Base-by-base conservation (phyloP, 1,140 invertebrate genomes). In the Eriocheir sinensis region DNA sequence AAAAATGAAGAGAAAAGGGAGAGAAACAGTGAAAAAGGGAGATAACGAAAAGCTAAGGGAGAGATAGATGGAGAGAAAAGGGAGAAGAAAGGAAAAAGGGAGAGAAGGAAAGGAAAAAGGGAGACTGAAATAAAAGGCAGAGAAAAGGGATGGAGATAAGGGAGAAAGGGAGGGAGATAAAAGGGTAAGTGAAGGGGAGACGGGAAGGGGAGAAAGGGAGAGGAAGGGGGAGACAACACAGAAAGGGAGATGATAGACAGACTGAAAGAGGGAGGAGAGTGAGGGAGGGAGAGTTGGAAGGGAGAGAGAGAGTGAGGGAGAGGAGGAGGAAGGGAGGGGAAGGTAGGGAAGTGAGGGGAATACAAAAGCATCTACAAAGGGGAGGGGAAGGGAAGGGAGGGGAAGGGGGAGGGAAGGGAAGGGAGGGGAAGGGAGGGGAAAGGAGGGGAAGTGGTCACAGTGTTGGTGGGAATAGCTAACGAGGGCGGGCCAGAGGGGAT, bases 131-230 rank as follows among this genome's bases (percentile, higher is more conserved):
- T 21, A 1, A n/a, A 72, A n/a, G n/a, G 3, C 0, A n/a, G n/a
- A n/a, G 6, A n/a, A n/a, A 21, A 72, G 60, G 6, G 60, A n/a
- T 21, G n/a, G 27, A 72, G 60, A 72, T n/a, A n/a, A 72, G 60
- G n/a, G 60, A 72, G 60, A 72, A n/a, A 72, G 60, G n/a, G 60
- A 72, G 60, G n/a, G 60, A 72, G 60, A 72, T n/a, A n/a, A 72
- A 8, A 48, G 44, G 15, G 44, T 48, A 15, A 15, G 44, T 8
- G 44, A 48, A 15, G 4, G 44, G 0, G 60, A n/a, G 60, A 72
- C 21, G 21, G 60, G n/a, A 72, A n/a, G n/a, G n/a, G n/a, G n/a
- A n/a, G n/a, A n/a, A n/a, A 72, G 60, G 21, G 48, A 53, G 60
- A 72, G 60, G n/a, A n/a, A n/a, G 27, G 6, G 60, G n/a, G 60